Evolutionary conservation across 1,140 invertebrate species (phyloP).

Genomic region (Habropoda laboriosa): DNA sequence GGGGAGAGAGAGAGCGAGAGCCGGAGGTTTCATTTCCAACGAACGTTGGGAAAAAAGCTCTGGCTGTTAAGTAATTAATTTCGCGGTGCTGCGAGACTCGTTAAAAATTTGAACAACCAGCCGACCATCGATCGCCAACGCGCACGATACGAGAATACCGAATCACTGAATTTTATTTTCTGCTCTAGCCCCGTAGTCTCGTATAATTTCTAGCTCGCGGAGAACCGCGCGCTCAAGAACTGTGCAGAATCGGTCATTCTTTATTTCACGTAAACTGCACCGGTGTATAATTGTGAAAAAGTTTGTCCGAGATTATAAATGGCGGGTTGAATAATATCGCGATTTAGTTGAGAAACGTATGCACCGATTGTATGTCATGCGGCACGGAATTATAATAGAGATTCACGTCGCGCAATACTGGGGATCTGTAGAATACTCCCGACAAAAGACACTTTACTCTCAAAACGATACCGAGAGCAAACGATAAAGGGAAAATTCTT

Average conservation of each 20-base stretch:
- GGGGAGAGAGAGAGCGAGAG: neutral
- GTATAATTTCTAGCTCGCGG: neutral
- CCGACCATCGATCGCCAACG: constrained; percentile 46
- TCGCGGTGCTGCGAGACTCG: constrained; percentile 46
- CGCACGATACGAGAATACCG: constrained; percentile 19
- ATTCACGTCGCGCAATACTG: too few relatives aligned
- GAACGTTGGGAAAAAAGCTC: constrained; percentile 25
- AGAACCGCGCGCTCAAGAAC: neutral
- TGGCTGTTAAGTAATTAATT: constrained; percentile 61
- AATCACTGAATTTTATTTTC: constrained; percentile 26
- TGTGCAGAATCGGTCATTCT: neutral
- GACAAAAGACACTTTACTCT: too few relatives aligned
- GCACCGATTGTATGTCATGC: too few relatives aligned
- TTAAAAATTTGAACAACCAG: constrained; percentile 54
- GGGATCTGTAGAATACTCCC: too few relatives aligned
- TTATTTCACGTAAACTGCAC: too few relatives aligned
- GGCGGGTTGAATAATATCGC: too few relatives aligned
- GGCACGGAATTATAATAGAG: too few relatives aligned
- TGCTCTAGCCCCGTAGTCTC: neutral
- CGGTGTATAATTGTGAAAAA: too few relatives aligned
- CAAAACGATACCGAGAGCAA: too few relatives aligned
- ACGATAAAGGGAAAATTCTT: too few relatives aligned
- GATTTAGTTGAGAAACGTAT: too few relatives aligned
- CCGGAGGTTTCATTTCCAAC: constrained; percentile 33
- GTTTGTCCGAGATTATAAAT: too few relatives aligned